phyloP scores from a whole-genome alignment of 2,113 vertebrate species.

The Xiphophorus hellerii region DNA sequence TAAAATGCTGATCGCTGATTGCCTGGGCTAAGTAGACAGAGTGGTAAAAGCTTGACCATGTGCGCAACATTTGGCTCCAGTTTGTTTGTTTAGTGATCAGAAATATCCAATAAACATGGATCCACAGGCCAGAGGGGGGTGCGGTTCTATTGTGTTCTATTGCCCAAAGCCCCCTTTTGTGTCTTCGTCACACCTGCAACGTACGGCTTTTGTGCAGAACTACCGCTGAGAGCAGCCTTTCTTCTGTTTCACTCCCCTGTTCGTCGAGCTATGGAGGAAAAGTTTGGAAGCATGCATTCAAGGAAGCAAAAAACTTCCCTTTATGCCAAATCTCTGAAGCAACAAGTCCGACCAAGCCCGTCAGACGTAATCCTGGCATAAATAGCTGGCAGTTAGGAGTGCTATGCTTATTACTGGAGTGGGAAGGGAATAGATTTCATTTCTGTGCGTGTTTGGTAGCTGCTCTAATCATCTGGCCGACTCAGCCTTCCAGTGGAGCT shows the following conservation, averaged over 20 bases:
- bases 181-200: slow-evolving; percentile 76
- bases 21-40: slow-evolving; percentile 2
- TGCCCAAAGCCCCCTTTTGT: slow-evolving; percentile 67
- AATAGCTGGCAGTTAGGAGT: slow-evolving; percentile 52
- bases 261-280: slow-evolving; percentile 53
- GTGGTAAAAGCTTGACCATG: slow-evolving; percentile 41
- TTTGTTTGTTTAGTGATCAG: slow-evolving; percentile 35
- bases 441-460: slow-evolving; percentile 49
- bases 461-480: slow-evolving; percentile 56
- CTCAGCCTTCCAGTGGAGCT: slow-evolving; percentile 44
- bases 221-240: slow-evolving; percentile 69
- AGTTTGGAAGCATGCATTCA: slow-evolving; percentile 39
- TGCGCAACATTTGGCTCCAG: slow-evolving; percentile 37
- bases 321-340: slow-evolving; percentile 61
- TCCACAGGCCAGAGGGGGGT: slow-evolving; percentile 69
- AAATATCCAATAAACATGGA: slow-evolving; percentile 46
- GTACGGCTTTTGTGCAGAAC: slow-evolving; percentile 68
- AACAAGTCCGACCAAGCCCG: slow-evolving; percentile 73
- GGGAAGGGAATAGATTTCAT: slow-evolving; percentile 59
- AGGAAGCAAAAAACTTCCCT: slow-evolving; percentile 44
- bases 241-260: slow-evolving; percentile 67
- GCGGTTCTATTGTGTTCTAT: slow-evolving; percentile 79
- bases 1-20: slow-evolving; percentile 23
- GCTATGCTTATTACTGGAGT: slow-evolving; percentile 50
- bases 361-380: slow-evolving; percentile 53